phyloP scores from a whole-genome alignment of 1,140 invertebrate species.

The Drosophila navojoa region DNA sequence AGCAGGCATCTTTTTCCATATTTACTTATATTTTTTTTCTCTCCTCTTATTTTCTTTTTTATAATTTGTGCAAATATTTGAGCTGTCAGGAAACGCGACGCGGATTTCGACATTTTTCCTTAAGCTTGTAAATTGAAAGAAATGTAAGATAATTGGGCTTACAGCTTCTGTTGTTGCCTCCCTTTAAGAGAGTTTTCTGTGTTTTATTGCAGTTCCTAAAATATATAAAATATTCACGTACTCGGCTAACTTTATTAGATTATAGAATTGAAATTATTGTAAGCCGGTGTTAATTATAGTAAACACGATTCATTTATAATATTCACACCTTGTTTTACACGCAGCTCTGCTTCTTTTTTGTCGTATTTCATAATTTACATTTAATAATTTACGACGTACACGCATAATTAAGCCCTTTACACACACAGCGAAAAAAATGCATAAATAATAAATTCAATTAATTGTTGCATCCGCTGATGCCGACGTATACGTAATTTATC shows the following conservation, averaged over 20 bases:
- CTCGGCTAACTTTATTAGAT: too few species aligned
- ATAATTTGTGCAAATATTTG: constrained; percentile 75
- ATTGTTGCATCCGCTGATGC: constrained; percentile 25
- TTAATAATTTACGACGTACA: background rate
- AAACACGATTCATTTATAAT: background rate
- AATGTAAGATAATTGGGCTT: too few species aligned
- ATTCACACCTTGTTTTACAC: constrained; percentile 3
- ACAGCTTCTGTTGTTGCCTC: too few species aligned
- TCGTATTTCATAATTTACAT: constrained; percentile 8
- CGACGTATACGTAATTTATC: constrained; percentile 32
- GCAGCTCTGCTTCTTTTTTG: background rate
- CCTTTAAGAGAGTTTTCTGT: too few species aligned
- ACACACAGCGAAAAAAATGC: constrained; percentile 18
- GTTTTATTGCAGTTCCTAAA: too few species aligned
- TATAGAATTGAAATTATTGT: background rate
- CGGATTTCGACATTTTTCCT: background rate
- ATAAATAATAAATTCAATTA: constrained; percentile 72
- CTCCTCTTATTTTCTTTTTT: constrained; percentile 43
- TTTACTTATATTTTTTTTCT: too few species aligned
- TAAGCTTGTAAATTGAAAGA: too few species aligned
- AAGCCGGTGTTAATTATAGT: background rate
- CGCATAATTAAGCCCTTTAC: background rate
- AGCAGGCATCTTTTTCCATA: constrained; percentile 30
- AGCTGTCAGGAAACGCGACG: constrained; percentile 19
- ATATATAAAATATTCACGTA: too few species aligned